These are phyloP conservation scores for Orthonychiurus folsomi DNA, from an alignment of 2,888 invertebrate genomes.

Conservation along the genomic window DNA sequence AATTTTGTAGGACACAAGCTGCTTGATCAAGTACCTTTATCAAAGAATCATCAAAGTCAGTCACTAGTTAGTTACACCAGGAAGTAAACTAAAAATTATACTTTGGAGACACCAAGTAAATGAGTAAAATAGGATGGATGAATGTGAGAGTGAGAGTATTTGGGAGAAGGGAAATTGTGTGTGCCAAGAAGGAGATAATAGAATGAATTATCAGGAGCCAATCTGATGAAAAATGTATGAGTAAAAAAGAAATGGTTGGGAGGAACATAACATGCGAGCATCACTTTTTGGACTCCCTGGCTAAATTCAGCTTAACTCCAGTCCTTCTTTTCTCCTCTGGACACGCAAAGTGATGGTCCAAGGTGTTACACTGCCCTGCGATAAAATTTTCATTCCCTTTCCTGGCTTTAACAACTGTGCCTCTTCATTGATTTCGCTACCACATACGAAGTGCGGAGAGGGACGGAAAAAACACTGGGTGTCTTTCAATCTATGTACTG, in stretches of 20 bases:
- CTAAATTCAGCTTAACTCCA: no score
- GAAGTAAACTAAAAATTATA: no score
- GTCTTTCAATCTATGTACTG: not conserved
- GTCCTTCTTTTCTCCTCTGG: conserved; percentile 15
- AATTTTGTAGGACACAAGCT: no score
- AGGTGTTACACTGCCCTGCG: conserved; percentile 29
- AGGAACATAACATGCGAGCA: conserved; percentile 18
- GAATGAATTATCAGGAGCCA: conserved; percentile 32
- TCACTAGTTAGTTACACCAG: no score
- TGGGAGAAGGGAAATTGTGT: no score
- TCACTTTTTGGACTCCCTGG: no score
- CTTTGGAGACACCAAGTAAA: no score
- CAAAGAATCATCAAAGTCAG: no score
- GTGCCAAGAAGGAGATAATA: conserved; percentile 28
- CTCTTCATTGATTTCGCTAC: conserved; percentile 19
- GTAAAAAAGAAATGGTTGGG: conserved; percentile 17
- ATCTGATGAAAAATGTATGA: conserved; percentile 29
- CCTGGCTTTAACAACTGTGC: conserved; percentile 30
- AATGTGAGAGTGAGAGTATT: conserved; percentile 11
- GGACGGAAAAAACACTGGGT: not conserved
- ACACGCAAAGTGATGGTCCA: conserved; percentile 31
- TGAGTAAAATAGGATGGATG: no score
- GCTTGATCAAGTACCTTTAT: no score
- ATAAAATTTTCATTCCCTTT: conserved; percentile 31
- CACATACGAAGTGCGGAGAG: not conserved